Percentiles rank a stretch among this genome's conserved stretches.
These are phyloP conservation scores for Barnardius zonarius DNA, from an alignment of 2,113 vertebrate species.

Conservation along the genomic window DNA sequence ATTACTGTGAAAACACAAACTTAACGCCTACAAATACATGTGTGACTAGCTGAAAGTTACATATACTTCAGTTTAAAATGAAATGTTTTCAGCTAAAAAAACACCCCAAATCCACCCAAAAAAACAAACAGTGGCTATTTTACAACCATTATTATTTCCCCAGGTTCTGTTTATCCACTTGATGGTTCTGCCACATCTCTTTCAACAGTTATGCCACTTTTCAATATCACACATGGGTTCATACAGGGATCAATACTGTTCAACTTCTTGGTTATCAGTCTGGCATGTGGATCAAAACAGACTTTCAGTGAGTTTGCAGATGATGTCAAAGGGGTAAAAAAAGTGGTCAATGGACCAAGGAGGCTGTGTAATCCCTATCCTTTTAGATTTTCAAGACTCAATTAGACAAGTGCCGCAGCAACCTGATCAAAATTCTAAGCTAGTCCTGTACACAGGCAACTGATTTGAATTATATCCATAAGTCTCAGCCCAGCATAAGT, in stretches of 20 bases:
- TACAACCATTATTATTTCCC: background rate
- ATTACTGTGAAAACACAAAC: background rate
- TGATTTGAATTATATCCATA: background rate
- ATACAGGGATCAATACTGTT: background rate
- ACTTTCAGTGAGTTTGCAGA: background rate
- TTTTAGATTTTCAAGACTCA: background rate
- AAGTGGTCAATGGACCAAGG: background rate
- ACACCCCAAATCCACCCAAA: background rate
- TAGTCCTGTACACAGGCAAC: background rate
- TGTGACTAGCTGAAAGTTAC: background rate
- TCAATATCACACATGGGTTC: background rate
- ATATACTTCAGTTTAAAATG: background rate
- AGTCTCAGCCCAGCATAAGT: background rate
- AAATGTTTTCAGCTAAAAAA: background rate
- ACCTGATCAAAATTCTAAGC: background rate
- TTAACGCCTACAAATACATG: background rate
- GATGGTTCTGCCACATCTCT: background rate
- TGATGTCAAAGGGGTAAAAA: background rate
- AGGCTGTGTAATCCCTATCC: background rate
- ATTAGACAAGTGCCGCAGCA: background rate
- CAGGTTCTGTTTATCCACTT: background rate
- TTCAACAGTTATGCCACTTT: background rate
- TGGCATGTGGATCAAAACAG: background rate
- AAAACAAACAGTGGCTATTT: background rate
- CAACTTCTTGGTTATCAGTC: background rate